Evolutionary conservation across 1,140 invertebrate genomes (phyloP).

Genomic region (Ylistrum balloti): DNA sequence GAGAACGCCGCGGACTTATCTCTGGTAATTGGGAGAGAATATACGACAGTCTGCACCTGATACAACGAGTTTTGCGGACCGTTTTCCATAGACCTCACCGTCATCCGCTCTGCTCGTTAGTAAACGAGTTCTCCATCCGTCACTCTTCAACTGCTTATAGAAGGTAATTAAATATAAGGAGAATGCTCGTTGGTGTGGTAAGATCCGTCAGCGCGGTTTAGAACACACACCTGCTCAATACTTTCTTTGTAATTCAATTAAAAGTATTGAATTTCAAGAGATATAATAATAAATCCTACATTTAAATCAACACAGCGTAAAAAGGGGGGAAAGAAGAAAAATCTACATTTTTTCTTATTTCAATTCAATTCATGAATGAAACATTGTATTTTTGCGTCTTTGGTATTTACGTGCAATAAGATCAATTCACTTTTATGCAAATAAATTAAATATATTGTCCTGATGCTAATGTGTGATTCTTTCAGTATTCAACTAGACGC

Average conservation of each 20-base stretch:
- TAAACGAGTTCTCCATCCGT: slow-evolving; percentile 38
- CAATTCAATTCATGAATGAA: too few relatives aligned
- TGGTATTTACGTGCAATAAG: too few relatives aligned
- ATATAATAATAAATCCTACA: not conserved
- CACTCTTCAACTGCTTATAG: slow-evolving; percentile 13
- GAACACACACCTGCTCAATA: not conserved
- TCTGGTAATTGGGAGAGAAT: slow-evolving; percentile 34
- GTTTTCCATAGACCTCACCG: slow-evolving; percentile 16
- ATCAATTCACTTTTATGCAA: too few relatives aligned
- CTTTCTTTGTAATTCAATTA: not conserved
- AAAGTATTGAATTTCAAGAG: not conserved
- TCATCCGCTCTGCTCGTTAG: slow-evolving; percentile 23
- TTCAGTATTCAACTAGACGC: too few relatives aligned
- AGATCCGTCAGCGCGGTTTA: not conserved
- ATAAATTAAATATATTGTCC: too few relatives aligned
- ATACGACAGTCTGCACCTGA: slow-evolving; percentile 37
- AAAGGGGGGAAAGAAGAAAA: too few relatives aligned
- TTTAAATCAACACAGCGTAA: not conserved
- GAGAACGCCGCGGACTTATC: slow-evolving; percentile 21
- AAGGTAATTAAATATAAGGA: not conserved
- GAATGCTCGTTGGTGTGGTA: slow-evolving; percentile 8
- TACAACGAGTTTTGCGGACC: slow-evolving; percentile 15
- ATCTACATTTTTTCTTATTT: too few relatives aligned
- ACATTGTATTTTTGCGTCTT: too few relatives aligned
- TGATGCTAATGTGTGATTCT: too few relatives aligned